phyloP scores from a whole-genome alignment of 2,113 vertebrate genomes.

The Channa argus region DNA sequence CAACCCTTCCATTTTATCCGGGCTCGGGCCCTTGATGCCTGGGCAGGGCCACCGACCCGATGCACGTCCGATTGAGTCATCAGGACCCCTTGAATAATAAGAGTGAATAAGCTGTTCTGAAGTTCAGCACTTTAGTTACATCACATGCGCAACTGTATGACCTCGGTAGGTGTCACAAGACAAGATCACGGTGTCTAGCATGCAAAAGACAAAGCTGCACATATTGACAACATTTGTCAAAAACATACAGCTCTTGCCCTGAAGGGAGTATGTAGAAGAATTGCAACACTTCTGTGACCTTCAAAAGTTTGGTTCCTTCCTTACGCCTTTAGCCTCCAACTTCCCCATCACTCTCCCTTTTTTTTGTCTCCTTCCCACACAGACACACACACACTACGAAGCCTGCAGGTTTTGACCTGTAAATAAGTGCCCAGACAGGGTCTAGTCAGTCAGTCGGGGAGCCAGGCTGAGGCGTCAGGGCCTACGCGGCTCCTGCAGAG shows the following conservation, averaged over 20 bases:
- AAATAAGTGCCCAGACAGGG: slow-evolving; percentile 83
- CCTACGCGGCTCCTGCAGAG: slow-evolving; percentile 66
- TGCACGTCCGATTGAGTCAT: too few relatives aligned
- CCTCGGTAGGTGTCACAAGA: too few relatives aligned
- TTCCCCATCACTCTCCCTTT: slow-evolving; percentile 10
- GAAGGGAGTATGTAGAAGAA: slow-evolving; percentile 16
- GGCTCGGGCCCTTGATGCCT: too few relatives aligned
- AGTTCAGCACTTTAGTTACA: not conserved
- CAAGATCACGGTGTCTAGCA: too few relatives aligned
- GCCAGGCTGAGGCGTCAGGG: slow-evolving; percentile 65
- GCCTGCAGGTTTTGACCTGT: slow-evolving; percentile 89
- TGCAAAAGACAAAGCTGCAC: slow-evolving; percentile 5
- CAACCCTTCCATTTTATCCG: too few relatives aligned
- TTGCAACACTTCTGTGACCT: slow-evolving; percentile 10
- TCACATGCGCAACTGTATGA: not conserved
- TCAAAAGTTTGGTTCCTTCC: slow-evolving; percentile 25
- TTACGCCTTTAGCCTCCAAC: slow-evolving; percentile 1
- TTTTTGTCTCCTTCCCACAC: slow-evolving; percentile 32
- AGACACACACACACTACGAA: slow-evolving; percentile 39
- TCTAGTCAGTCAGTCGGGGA: slow-evolving; percentile 78
- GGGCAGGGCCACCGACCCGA: too few relatives aligned
- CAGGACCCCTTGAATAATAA: too few relatives aligned
- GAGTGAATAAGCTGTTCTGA: not conserved
- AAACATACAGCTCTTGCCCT: slow-evolving; percentile 2
- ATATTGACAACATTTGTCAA: slow-evolving; percentile 16